Evolutionary conservation across 2,113 vertebrate species (phyloP), one percentile per base, ranked within the genome.

Genomic region (Ursus arctos): DNA sequence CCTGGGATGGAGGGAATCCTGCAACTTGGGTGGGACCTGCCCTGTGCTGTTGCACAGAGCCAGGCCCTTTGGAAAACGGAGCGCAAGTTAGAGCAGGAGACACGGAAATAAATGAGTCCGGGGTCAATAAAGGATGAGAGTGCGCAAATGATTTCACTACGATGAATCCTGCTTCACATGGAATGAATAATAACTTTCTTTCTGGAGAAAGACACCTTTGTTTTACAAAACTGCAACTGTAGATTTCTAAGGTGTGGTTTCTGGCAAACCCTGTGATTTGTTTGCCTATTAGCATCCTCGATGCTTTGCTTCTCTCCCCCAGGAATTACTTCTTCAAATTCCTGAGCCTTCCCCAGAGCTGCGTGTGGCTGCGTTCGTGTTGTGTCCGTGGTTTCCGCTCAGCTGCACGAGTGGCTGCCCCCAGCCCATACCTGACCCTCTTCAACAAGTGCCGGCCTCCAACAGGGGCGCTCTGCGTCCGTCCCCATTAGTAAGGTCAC

Each of bases 141-240:
- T 55, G 40, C 85, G 69, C 83, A 57, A 94, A 61, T 53, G 11
- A 7, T 81, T 92, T 89, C 43, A 80, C 82, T 21, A 0, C 28
- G 26, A 94, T 96, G 94, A 90, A 90, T 93, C 69, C 94, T 61
- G 36, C 74, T 96, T 94, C 74, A 36, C 82, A 4, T 49, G 69
- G 74, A 89, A 87, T 87, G 51, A 95, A 71, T 94, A 83, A 47
- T 83, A 26, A 15, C 57, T 49, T 94, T 59, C 61, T 77, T 33
- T 1, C 65, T 59, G 28, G 72, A 94, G 65, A 82, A 93, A 86
- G 82, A 0, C 40, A 6, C 65, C 81, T 94, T 95, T 77, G 55
- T 40, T 92, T 84, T 84, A 53, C n/a, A 74, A 81, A 82, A 21
- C 63, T 36, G 16, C n/a, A 72, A 69, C 55, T n/a, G 43, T 69